Conservation (phyloP, 2,888 invertebrate species). For the Empis livida region DNA sequence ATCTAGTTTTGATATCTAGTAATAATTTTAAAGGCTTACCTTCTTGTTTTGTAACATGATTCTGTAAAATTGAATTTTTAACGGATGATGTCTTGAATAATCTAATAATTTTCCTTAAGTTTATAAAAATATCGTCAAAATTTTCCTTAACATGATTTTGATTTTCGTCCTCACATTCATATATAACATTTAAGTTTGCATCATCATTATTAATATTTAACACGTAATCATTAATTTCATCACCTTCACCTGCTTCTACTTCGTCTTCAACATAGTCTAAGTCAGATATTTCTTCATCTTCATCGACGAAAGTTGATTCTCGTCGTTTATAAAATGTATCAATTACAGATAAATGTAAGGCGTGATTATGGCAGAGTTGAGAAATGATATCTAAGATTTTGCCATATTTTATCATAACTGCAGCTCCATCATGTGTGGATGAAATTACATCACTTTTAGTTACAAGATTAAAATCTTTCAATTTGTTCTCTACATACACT, state of each 20-base stretch:
- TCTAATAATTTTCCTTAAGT: neutral
- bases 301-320: neutral
- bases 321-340: neutral
- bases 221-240: neutral
- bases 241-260: neutral
- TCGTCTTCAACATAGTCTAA: neutral
- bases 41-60: neutral
- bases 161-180: neutral
- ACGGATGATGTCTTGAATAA: neutral
- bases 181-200: neutral
- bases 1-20: neutral
- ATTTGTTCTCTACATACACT: constrained; percentile 1
- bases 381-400: neutral
- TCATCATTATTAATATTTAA: neutral
- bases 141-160: neutral
- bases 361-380: constrained; percentile 1
- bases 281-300: neutral
- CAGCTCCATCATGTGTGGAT: neutral
- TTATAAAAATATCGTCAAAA: neutral
- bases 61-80: neutral
- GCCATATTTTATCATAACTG: constrained; percentile 1
- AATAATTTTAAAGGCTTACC: no score
- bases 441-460: neutral
- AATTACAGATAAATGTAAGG: neutral
- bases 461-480: neutral